Base-by-base conservation (phyloP, 2,888 invertebrate genomes). In the Acrobasis consociella region DNA sequence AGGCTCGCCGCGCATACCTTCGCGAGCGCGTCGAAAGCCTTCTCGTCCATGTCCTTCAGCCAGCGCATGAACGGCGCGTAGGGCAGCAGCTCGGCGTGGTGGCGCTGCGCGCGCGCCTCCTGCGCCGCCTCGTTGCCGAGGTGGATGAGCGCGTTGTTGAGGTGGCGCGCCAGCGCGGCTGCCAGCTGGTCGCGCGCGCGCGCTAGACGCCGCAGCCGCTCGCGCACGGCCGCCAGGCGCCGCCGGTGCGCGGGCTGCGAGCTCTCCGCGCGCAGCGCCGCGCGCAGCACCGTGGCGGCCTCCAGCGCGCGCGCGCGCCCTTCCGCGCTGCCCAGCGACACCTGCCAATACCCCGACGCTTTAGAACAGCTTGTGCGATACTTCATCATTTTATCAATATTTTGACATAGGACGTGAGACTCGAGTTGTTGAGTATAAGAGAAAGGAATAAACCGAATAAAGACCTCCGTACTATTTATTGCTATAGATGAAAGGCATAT, bases 101-200 rank as follows among this genome's bases (percentile, higher is more conserved):
- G 96, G 80, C 97, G 74, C 96, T 72, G 96, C 95, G 68, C 68
- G 64, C 69, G 71, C 64, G 71, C 58, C 65, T 76, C 79, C 67
- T 73, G 77, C 65, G 84, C 83, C 60, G 91, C 91, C 78, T 91
- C 93, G 82, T 94, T 94, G 61, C 95, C 98, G 91, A 98, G 95
- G 89, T 99, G 98, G 77, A 98, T 97, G 73, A 99, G 98, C 60
- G 98, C 93, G 91, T 99, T 99, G 84, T 98, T 98, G 60, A 99
- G 93, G 85, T 99, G 98, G 17, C 98, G 94, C 65, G 97, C 96
- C 62, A 99, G 94, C 53, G 96, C 95, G 63, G 96, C 94, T 0
- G 97, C 96, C 55, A 85, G 69, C 75, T 77, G 69, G 49, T 87
- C 87, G 1, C 73, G 72, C n/a, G 87, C 85, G 69, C 87, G 83